Evolutionary conservation across 2,113 vertebrate species (phyloP), one percentile per base, ranked within the genome.

Genomic region (Siniperca knerii): DNA sequence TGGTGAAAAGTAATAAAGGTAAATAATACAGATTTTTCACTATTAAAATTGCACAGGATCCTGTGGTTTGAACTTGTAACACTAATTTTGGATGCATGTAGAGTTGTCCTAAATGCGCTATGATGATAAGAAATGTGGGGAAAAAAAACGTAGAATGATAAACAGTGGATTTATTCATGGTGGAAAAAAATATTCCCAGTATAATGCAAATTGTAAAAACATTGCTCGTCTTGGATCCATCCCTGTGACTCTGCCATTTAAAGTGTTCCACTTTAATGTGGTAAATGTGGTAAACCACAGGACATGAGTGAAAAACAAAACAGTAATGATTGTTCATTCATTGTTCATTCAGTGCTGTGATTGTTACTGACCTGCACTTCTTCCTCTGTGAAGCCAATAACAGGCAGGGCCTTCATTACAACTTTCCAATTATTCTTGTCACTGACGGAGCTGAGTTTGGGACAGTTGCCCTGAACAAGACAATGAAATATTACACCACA

Each of bases 401-500:
- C 77, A 0, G 95, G 92, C 75, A 99, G 89, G 1, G 98, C 98
- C 90, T 96, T 97, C 88, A 95, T 96, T 86, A 99, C 97, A 0
- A 93, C 93, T 89, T 97, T 99, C 98, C 98, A 99, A 80, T 98
- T 97, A 0, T 95, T 99, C 95, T 97, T 99, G 87, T 99, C 98
- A 23, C 94, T 99, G 91, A 99, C 97, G 90, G 98, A 98, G 86
- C 98, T 99, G 75, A 99, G 97, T 75, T 96, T 97, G 75, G 98
- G 97, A 92, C 98, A 99, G 92, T 97, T 97, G 29, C 98, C 98
- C 98, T 99, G 85, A 33, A 82, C 6, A 83, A 83, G 64, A 81
- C 40, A 48, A 90, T 4, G 6, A 29, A 21, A 69, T 4, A 20
- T 87, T 52, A 76, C 23, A 61, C 4, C 4, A 5, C 2, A 79